These are phyloP conservation scores for Pammene fasciana DNA, from an alignment of 2,888 invertebrate genomes.

Conservation along the genomic window DNA sequence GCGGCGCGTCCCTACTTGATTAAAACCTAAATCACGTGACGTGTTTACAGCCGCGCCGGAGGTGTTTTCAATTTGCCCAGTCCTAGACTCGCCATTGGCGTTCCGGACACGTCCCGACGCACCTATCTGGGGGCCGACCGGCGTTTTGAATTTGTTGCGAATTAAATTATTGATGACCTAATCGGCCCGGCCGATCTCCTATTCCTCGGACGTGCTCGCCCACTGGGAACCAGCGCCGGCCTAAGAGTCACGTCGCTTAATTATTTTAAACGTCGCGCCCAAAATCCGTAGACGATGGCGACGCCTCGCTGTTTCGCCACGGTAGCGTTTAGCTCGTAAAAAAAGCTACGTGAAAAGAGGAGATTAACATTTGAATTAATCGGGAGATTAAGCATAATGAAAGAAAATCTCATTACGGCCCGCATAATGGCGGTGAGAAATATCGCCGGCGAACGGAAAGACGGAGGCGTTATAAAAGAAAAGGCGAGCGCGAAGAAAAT, in stretches of 20 bases:
- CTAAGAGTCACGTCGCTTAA: slow-evolving; percentile 75
- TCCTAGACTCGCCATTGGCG: slow-evolving; percentile 77
- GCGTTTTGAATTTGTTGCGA: slow-evolving; percentile 81
- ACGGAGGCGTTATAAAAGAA: slow-evolving; percentile 72
- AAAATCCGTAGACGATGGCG: slow-evolving; percentile 65
- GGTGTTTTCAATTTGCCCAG: slow-evolving; percentile 83
- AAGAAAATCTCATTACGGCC: slow-evolving; percentile 82
- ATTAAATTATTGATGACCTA: slow-evolving; percentile 82
- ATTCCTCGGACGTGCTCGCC: slow-evolving; percentile 43
- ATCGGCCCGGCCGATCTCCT: slow-evolving; percentile 69
- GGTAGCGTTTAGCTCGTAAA: slow-evolving; percentile 71
- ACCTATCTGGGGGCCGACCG: slow-evolving; percentile 77
- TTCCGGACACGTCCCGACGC: slow-evolving; percentile 79
- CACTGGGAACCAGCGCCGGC: slow-evolving; percentile 38
- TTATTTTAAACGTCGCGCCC: slow-evolving; percentile 75
- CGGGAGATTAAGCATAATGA: slow-evolving; percentile 84
- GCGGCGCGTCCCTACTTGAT: slow-evolving; percentile 82
- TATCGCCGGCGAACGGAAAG: slow-evolving; percentile 69
- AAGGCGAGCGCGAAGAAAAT: slow-evolving; percentile 80
- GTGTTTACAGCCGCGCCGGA: slow-evolving; percentile 82
- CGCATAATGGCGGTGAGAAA: slow-evolving; percentile 82
- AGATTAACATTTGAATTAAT: slow-evolving; percentile 84
- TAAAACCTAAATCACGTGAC: slow-evolving; percentile 84
- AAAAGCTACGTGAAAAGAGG: slow-evolving; percentile 72
- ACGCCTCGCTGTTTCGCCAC: slow-evolving; percentile 65